phyloP scores from a whole-genome alignment of 2,797 vertebrate genomes.

The Cyclura pinguis region DNA sequence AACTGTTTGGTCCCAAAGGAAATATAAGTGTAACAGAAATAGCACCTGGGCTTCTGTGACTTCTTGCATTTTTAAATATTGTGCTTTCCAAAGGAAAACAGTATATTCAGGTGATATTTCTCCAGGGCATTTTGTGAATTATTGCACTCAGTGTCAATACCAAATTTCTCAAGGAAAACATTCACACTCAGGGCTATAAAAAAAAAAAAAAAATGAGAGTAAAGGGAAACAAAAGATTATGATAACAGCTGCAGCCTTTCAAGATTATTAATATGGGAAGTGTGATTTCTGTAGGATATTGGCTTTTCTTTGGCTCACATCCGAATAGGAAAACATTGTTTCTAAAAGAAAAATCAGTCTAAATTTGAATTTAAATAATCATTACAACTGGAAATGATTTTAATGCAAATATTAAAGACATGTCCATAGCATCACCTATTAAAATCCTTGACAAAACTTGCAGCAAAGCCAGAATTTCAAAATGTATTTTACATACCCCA shows the following conservation, averaged over 20 bases:
- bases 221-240: slow-evolving; percentile 41
- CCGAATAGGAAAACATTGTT: slow-evolving; percentile 20
- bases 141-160: slow-evolving; percentile 12
- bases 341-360: slow-evolving; percentile 12
- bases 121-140: slow-evolving; percentile 29
- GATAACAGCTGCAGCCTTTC: slow-evolving; percentile 40
- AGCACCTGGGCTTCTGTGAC: slow-evolving; percentile 20
- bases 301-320: slow-evolving; percentile 39
- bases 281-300: slow-evolving; percentile 35
- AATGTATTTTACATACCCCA: background rate
- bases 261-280: slow-evolving; percentile 48
- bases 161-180: slow-evolving; percentile 32
- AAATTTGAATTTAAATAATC: slow-evolving; percentile 12
- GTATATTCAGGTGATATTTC: slow-evolving; percentile 35
- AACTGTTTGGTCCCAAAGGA: background rate
- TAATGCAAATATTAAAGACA: background rate
- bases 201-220: slow-evolving; percentile 29
- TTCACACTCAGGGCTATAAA: slow-evolving; percentile 33
- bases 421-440: slow-evolving; percentile 5
- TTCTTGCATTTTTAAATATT: slow-evolving; percentile 33
- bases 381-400: slow-evolving; percentile 11
- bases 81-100: slow-evolving; percentile 3
- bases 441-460: background rate
- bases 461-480: background rate
- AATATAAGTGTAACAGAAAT: slow-evolving; percentile 24